Evolutionary conservation across 2,797 vertebrate genomes (phyloP), one percentile per base, ranked within the genome.

Genomic region (Tiaroga cobitis): DNA sequence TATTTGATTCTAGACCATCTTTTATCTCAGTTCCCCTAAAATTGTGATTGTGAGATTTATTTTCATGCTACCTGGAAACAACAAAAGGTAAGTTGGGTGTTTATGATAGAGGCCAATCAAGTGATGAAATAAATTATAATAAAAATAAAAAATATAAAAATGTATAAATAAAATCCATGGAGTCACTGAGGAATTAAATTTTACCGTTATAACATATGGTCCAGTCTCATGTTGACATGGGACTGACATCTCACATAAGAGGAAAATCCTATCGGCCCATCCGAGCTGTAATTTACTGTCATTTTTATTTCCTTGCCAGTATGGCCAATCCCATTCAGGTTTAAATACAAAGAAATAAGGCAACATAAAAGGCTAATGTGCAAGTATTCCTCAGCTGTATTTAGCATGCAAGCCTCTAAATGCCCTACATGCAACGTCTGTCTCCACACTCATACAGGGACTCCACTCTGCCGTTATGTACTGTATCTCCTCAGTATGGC

Each of bases 341-440:
- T 73, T 19, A 49, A 13, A 29, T 34, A 15, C 21, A 67, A 59
- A 78, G 37, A 43, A 67, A 80, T 19, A 67, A 68, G 2, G 61
- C 41, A 32, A 26, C 37, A 56, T 11, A 9, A 29, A 69, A 19
- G 10, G 0, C 24, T 70, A 10, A 54, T 54, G 15, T 56, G 3
- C 54, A 69, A 51, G 32, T 39, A 54, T 81, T 49, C 24, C 24
- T 39, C 46, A 56, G 32, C 21, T 39, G 49, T 26, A 37, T 51
- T 80, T 68, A 69, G 46, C 32, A 51, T 69, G 29, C 24, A 70
- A 69, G 67, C 37, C 29, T 49, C 4, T 69, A 81, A 65, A 67
- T 80, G 8, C 46, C 46, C 19, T 34, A 67, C 26, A 67, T 34
- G 61, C 29, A 34, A 67, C 11, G 19, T 65, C 59, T 80, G 39